phyloP scores from a whole-genome alignment of 2,888 invertebrate species.

The Sphecodes monilicornis region DNA sequence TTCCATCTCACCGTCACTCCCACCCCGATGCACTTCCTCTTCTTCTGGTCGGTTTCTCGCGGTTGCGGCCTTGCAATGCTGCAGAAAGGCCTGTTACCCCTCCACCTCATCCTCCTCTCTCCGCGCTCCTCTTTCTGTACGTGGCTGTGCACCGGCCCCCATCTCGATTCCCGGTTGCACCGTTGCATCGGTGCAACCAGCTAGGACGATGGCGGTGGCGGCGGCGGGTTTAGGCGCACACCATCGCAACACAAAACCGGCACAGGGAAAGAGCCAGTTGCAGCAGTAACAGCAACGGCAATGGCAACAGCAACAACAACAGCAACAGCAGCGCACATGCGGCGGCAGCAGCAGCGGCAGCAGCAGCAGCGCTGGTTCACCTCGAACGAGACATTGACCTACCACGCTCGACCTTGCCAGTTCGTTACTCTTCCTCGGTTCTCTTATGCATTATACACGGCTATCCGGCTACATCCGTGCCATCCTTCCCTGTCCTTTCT shows the following conservation, averaged over 20 bases:
- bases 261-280: background rate
- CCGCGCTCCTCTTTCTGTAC: constrained; percentile 7
- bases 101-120: constrained; percentile 8
- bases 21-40: constrained; percentile 68
- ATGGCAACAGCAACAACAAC: background rate
- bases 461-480: constrained; percentile 69
- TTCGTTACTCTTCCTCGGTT: constrained; percentile 83
- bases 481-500: constrained; percentile 51
- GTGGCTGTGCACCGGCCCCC: constrained; percentile 12
- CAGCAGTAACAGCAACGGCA: background rate
- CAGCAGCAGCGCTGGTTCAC: constrained; percentile 72
- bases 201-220: constrained; percentile 37
- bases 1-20: constrained; percentile 64
- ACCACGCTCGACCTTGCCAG: constrained; percentile 84
- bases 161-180: constrained; percentile 61
- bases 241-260: constrained; percentile 33
- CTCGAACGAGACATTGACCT: constrained; percentile 83
- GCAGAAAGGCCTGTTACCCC: constrained; percentile 59
- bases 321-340: background rate
- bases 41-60: constrained; percentile 75
- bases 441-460: constrained; percentile 78
- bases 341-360: constrained; percentile 42
- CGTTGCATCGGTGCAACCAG: constrained; percentile 70
- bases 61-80: constrained; percentile 82
- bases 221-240: constrained; percentile 42